Evolutionary conservation across 2,888 invertebrate species (phyloP), one percentile per base, ranked within the genome.

Genomic region (Agrochola circellaris): DNA sequence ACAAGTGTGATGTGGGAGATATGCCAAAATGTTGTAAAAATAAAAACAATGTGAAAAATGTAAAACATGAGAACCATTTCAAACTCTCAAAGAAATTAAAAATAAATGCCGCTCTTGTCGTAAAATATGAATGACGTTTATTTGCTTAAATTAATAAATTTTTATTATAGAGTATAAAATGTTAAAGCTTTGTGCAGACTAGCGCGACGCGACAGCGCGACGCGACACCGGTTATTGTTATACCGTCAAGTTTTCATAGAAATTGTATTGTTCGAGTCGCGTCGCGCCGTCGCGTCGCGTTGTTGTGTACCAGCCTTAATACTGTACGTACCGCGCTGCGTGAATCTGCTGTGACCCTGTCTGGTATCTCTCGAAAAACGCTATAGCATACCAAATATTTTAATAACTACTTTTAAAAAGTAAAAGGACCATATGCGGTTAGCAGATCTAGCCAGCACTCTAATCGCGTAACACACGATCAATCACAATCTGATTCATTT

Each of bases 41-140:
- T 73, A 66, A 71, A 75, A 77, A 75, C 60, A 82, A 65, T 75
- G 67, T 54, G 15, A 26, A 73, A 45, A 66, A 65, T 60, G 17
- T 58, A 8, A 69, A 38, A 69, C 51, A 34, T 83, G 84, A 72
- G 84, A 82, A 79, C 11, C 45, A 56, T 67, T 51, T 72, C 23
- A 64, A 79, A 67, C 56, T 51, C 20, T 61, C n/a, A 45, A 48
- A 34, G 60, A 48, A 42, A 65, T 68, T 68, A 68, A 79, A 60
- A 74, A 69, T 65, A 72, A 72, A 20, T 65, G 42, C 68, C 48
- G 58, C 17, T 58, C 13, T 34, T 79, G 51, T 62, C 60, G 51
- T 75, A 69, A 75, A 79, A 64, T 78, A 15, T 65, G 30, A 79
- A 60, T 67, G 62, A 69, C 48, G 65, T n/a, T 71, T 71, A 38